Conservation (phyloP, 2,888 invertebrate species). For the Polydrusus tereticollis region DNA sequence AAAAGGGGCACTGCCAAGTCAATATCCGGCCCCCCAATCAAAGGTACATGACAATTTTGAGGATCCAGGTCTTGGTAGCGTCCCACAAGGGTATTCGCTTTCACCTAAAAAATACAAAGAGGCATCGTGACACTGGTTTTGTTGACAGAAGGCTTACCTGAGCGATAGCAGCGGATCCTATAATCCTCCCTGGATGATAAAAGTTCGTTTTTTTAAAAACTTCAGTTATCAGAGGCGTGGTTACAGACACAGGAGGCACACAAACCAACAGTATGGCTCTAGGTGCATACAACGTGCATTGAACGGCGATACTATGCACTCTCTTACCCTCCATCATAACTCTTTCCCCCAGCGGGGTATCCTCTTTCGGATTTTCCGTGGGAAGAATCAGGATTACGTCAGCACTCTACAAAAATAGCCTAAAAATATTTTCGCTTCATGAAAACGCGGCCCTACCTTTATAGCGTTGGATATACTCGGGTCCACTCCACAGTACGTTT, state of each 20-base stretch:
- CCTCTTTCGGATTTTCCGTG: constrained; percentile 39
- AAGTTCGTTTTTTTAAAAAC: constrained; percentile 65
- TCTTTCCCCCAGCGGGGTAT: constrained; percentile 55
- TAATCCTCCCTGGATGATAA: constrained; percentile 64
- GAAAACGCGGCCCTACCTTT: constrained; percentile 54
- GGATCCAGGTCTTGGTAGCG: constrained; percentile 73
- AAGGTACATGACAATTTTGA: constrained; percentile 72
- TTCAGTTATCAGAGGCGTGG: constrained; percentile 69
- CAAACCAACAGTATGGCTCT: constrained; percentile 70
- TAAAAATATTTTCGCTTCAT: background rate
- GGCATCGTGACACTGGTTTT: background rate
- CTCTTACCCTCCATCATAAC: constrained; percentile 60
- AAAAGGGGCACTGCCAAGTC: constrained; percentile 76
- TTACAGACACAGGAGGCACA: constrained; percentile 71
- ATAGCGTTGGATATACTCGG: constrained; percentile 57
- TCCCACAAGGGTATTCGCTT: constrained; percentile 74
- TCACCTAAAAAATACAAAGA: constrained; percentile 62
- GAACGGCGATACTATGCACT: constrained; percentile 64
- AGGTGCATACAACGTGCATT: constrained; percentile 70
- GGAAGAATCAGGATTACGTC: constrained; percentile 62
- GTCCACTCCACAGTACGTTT: constrained; percentile 52
- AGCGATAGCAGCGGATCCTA: constrained; percentile 61
- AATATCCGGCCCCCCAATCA: constrained; percentile 75
- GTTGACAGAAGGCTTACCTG: constrained; percentile 55
- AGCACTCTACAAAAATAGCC: constrained; percentile 57